phyloP scores from a whole-genome alignment of 2,113 vertebrate species.

The Corynorhinus townsendii region DNA sequence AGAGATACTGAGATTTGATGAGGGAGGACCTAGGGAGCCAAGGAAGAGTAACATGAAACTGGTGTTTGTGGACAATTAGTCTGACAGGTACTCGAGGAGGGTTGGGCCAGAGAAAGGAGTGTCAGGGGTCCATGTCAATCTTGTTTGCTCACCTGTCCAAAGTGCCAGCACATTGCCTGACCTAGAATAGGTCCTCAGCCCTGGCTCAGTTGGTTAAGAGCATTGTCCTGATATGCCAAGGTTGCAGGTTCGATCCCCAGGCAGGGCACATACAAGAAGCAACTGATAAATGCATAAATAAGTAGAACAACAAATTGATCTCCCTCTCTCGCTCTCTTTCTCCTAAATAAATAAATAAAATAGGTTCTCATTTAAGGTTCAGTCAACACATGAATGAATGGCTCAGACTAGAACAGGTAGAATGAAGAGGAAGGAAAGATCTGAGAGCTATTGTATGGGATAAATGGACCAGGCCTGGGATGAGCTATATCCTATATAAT shows the following conservation, averaged over 20 bases:
- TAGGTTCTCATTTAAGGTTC: background rate
- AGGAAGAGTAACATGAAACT: background rate
- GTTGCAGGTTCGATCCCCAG: background rate
- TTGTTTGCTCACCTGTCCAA: background rate
- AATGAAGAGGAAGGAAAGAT: background rate
- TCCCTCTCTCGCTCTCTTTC: background rate
- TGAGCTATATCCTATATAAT: background rate
- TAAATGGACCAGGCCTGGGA: background rate
- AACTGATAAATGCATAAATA: background rate
- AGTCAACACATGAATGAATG: background rate
- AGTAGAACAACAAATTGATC: background rate
- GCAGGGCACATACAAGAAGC: background rate
- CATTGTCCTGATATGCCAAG: background rate
- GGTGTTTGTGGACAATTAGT: background rate
- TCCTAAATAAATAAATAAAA: background rate
- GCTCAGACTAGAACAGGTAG: background rate
- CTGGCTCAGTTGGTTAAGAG: background rate
- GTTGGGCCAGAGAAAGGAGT: background rate
- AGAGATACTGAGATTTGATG: background rate
- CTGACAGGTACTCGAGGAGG: background rate
- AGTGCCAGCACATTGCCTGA: background rate
- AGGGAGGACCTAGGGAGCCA: background rate
- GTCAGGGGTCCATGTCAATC: too few species aligned
- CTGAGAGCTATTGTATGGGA: background rate
- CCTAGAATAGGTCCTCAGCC: background rate